Conservation (phyloP, 2,113 vertebrate genomes). For the Xenopus tropicalis region DNA sequence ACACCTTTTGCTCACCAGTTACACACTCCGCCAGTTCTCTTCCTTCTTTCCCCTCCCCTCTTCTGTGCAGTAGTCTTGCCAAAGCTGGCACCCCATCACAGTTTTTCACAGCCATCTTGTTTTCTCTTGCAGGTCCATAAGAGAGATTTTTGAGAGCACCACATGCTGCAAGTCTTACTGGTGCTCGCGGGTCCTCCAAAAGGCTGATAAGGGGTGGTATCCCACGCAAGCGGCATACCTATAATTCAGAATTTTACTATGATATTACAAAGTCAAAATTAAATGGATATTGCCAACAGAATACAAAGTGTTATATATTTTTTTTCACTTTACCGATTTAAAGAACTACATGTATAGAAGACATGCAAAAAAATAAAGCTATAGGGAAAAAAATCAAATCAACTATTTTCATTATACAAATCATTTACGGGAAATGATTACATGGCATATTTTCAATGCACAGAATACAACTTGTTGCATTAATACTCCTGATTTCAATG, state of each 20-base stretch:
- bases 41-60: conserved; percentile 83
- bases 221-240: conserved; percentile 81
- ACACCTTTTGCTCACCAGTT: conserved; percentile 18
- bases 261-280: too few species aligned
- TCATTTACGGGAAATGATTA: too few species aligned
- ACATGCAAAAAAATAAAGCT: too few species aligned
- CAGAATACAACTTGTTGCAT: too few species aligned
- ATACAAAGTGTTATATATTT: too few species aligned
- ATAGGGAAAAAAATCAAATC: too few species aligned
- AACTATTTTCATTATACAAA: too few species aligned
- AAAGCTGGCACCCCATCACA: conserved; percentile 90
- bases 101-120: conserved; percentile 97
- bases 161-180: conserved; percentile 89
- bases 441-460: too few species aligned
- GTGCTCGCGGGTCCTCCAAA: conserved; percentile 90
- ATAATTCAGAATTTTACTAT: not conserved
- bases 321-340: too few species aligned
- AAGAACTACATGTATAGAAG: too few species aligned
- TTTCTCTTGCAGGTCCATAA: conserved; percentile 86
- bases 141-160: conserved; percentile 97
- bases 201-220: conserved; percentile 87
- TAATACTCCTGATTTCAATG: too few species aligned
- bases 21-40: conserved; percentile 90
- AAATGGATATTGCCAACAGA: too few species aligned
- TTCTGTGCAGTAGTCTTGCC: conserved; percentile 82